Evolutionary conservation across 2,888 invertebrate genomes (phyloP).

Genomic region (Drosophila setosimentum): DNA sequence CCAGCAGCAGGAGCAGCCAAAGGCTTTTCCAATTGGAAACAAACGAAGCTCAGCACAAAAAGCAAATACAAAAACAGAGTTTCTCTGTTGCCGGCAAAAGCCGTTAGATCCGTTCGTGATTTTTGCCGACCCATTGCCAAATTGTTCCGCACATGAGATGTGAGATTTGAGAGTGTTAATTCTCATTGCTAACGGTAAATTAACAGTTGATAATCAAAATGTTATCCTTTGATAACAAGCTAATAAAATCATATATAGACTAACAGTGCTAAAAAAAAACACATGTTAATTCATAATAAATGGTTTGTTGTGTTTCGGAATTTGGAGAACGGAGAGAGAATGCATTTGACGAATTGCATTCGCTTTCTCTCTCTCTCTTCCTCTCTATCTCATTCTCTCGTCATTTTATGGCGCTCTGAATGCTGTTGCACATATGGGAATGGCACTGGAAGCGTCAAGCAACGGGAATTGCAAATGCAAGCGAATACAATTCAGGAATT

Average conservation of each 20-base stretch:
- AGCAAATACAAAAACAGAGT: slow-evolving; percentile 60
- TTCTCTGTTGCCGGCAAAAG: slow-evolving; percentile 36
- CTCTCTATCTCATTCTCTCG: neutral
- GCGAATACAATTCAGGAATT: neutral
- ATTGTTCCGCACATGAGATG: slow-evolving; percentile 35
- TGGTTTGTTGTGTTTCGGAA: slow-evolving; percentile 40
- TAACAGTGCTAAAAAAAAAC: neutral
- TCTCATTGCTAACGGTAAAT: neutral
- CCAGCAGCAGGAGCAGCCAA: slow-evolving; percentile 38
- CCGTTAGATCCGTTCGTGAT: slow-evolving; percentile 49
- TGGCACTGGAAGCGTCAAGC: slow-evolving; percentile 31
- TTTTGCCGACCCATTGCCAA: slow-evolving; percentile 48
- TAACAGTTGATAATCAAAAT: neutral
- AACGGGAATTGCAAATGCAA: slow-evolving; percentile 14
- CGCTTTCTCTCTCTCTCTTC: neutral
- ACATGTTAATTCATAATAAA: slow-evolving; percentile 18
- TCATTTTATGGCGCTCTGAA: slow-evolving; percentile 37
- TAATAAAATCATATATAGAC: neutral
- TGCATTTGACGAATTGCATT: slow-evolving; percentile 16
- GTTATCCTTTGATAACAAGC: neutral
- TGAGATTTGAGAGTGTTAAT: neutral
- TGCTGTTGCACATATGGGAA: slow-evolving; percentile 47
- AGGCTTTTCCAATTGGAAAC: slow-evolving; percentile 62
- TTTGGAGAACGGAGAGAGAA: neutral
- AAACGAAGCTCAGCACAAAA: slow-evolving; percentile 48